These are phyloP conservation scores for Tribolium castaneum DNA, from an alignment of 1,140 invertebrate species.

Conservation along the genomic window DNA sequence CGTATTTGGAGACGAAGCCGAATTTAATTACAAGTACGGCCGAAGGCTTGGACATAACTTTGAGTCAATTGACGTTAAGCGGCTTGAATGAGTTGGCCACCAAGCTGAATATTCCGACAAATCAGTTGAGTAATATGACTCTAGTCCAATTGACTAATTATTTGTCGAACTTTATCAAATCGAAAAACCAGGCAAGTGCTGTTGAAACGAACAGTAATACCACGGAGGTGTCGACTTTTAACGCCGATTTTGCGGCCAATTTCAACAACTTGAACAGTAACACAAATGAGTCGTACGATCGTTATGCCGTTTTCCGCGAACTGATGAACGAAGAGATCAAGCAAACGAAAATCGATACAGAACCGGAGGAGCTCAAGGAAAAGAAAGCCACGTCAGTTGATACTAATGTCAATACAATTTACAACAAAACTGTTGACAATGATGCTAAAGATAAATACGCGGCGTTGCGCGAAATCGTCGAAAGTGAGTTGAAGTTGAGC, in stretches of 20 bases:
- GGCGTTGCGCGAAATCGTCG: constrained; percentile 76
- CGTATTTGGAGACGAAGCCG: constrained; percentile 52
- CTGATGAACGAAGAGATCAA: constrained; percentile 77
- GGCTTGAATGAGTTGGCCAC: constrained; percentile 81
- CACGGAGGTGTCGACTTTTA: constrained; percentile 64
- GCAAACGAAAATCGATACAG: constrained; percentile 65
- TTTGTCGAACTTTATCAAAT: constrained; percentile 74
- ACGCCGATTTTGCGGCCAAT: constrained; percentile 73
- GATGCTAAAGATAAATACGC: constrained; percentile 72
- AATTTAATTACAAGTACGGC: constrained; percentile 46
- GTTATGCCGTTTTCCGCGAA: constrained; percentile 88
- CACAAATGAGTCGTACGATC: constrained; percentile 70
- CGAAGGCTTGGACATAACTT: constrained; percentile 77
- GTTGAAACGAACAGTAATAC: constrained; percentile 17
- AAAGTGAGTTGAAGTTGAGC: constrained; percentile 59
- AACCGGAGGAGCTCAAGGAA: constrained; percentile 62
- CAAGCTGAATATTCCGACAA: constrained; percentile 80
- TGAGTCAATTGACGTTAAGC: constrained; percentile 83
- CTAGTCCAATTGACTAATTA: constrained; percentile 85
- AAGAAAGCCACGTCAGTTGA: constrained; percentile 54
- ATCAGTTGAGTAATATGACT: constrained; percentile 84
- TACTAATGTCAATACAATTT: constrained; percentile 53
- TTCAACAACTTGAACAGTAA: constrained; percentile 70
- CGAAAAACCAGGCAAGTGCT: constrained; percentile 57
- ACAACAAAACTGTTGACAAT: constrained; percentile 5